Percentiles rank a stretch among this genome's conserved stretches.
Evolutionary conservation across 2,888 invertebrate genomes (phyloP).

Genomic region (Hydraecia micacea): DNA sequence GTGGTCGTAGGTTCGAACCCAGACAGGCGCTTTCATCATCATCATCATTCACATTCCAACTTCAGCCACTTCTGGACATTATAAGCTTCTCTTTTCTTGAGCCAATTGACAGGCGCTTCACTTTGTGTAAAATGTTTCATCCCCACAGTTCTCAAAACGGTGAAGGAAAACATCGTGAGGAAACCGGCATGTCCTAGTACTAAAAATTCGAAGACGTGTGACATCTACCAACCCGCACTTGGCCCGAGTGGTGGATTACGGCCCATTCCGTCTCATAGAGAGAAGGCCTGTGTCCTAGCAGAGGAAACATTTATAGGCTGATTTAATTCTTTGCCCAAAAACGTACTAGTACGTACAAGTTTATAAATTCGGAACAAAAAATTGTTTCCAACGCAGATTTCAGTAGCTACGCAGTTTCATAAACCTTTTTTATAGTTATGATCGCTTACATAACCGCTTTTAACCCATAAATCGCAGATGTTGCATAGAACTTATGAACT

Average conservation of each 20-base stretch:
- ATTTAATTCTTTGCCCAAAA: background rate
- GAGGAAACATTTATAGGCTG: background rate
- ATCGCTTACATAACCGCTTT: conserved; percentile 37
- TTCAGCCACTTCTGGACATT: too few species aligned
- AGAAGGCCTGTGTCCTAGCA: background rate
- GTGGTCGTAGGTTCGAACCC: background rate
- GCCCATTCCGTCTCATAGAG: background rate
- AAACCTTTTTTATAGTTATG: conserved; percentile 50
- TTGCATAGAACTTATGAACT: conserved; percentile 43
- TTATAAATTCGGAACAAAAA: conserved; percentile 14
- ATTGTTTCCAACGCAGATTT: conserved; percentile 3
- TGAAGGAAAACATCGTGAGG: background rate
- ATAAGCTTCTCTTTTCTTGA: too few species aligned
- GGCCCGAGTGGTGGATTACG: background rate
- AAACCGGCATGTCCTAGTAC: background rate
- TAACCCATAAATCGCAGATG: conserved; percentile 50
- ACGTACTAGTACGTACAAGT: background rate
- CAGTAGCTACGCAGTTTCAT: conserved; percentile 23
- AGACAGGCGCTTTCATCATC: too few species aligned
- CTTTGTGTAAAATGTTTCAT: background rate
- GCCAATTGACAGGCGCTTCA: background rate
- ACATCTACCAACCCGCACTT: background rate
- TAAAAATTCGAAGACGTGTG: background rate
- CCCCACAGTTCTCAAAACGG: background rate
- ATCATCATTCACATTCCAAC: too few species aligned